Percentiles rank a stretch among this genome's conserved stretches.
Evolutionary conservation across 2,888 invertebrate genomes (phyloP).

Genomic region (Eulithis prunata): DNA sequence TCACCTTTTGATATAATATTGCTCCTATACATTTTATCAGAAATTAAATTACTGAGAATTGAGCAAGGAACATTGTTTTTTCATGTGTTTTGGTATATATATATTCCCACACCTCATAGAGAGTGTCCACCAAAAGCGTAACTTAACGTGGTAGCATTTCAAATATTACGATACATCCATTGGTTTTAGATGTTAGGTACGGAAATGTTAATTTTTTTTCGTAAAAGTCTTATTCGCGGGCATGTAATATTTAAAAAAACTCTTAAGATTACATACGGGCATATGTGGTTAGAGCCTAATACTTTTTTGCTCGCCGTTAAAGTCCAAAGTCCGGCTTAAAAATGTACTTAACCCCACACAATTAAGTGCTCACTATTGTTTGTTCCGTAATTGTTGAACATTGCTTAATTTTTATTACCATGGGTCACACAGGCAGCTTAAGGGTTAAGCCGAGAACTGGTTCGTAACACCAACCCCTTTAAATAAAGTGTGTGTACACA

Average conservation of each 20-base stretch:
- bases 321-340: conserved; percentile 27
- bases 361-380: conserved; percentile 42
- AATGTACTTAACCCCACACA: conserved; percentile 33
- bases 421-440: conserved; percentile 41
- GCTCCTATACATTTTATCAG: too few species aligned
- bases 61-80: too few species aligned
- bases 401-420: conserved; percentile 45
- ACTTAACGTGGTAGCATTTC: too few species aligned
- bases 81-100: too few species aligned
- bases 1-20: not conserved
- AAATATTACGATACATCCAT: too few species aligned
- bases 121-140: too few species aligned
- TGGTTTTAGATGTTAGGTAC: too few species aligned
- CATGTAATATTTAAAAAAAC: too few species aligned
- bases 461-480: conserved; percentile 38
- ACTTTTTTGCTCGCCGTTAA: not conserved
- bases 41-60: too few species aligned
- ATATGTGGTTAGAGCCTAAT: not conserved
- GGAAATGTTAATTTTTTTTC: too few species aligned
- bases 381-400: conserved; percentile 41
- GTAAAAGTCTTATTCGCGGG: too few species aligned
- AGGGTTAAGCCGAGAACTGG: conserved; percentile 46
- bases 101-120: too few species aligned
- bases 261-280: not conserved
- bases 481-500: conserved; percentile 41